Percentiles rank a stretch among this genome's conserved stretches.
Evolutionary conservation across 2,888 invertebrate species (phyloP).

Genomic region (Macrosiphum euphorbiae): DNA sequence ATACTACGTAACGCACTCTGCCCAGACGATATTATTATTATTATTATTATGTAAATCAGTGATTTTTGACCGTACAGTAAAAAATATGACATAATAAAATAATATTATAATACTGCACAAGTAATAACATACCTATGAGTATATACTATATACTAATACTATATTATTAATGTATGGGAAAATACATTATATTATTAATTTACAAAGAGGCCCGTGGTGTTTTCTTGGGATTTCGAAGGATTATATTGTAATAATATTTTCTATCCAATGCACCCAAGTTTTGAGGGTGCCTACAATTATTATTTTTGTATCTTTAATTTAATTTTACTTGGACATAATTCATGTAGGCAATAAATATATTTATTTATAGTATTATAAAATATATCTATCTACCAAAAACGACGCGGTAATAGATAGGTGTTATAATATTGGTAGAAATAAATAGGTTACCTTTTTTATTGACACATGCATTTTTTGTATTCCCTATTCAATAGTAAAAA

Average conservation of each 20-base stretch:
- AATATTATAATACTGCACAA: neutral
- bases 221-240: neutral
- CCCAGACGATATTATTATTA: slow-evolving; percentile 18
- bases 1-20: slow-evolving; percentile 31
- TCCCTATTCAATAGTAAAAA: too few relatives aligned
- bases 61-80: slow-evolving; percentile 23
- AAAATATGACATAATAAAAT: slow-evolving; percentile 17
- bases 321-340: neutral
- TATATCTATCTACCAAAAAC: neutral
- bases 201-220: neutral
- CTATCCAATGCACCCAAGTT: neutral
- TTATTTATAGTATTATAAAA: neutral
- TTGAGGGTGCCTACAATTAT: neutral
- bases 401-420: neutral
- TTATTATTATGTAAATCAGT: slow-evolving; percentile 41
- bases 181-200: neutral
- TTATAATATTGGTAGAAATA: too few relatives aligned
- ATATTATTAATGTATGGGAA: neutral
- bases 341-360: neutral
- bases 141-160: neutral
- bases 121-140: neutral
- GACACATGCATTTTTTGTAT: too few relatives aligned
- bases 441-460: too few relatives aligned
- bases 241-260: neutral
- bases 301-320: neutral